phyloP scores from a whole-genome alignment of 2,797 vertebrate species.

The Loriculus beryllinus region DNA sequence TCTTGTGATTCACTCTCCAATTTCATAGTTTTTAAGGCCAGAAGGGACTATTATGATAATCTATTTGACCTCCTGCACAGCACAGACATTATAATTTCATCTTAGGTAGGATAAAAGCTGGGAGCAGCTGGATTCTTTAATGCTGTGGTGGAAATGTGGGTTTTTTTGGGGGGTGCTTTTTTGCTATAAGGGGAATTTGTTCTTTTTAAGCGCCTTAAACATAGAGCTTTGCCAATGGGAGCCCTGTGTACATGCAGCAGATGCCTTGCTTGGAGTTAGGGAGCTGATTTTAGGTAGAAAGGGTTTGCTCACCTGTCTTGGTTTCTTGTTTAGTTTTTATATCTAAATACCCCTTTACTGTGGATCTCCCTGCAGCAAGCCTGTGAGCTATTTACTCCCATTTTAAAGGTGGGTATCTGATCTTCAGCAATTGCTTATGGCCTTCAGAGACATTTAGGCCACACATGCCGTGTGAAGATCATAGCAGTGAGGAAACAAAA shows the following conservation, averaged over 20 bases:
- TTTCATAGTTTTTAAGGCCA: slow-evolving; percentile 43
- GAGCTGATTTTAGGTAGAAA: neutral
- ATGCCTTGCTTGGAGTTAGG: neutral
- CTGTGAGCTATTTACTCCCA: neutral
- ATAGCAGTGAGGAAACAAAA: neutral
- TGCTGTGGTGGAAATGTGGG: neutral
- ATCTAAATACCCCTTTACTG: neutral
- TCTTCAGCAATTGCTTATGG: neutral
- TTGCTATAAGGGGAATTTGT: neutral
- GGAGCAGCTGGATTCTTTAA: slow-evolving; percentile 32
- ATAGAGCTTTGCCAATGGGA: neutral
- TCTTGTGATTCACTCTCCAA: slow-evolving; percentile 5
- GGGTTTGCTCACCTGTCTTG: neutral
- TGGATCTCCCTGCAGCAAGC: neutral
- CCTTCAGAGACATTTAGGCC: neutral
- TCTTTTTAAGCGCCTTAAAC: neutral
- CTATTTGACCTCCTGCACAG: slow-evolving; percentile 25
- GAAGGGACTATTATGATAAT: slow-evolving; percentile 41
- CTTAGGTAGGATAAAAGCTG: neutral
- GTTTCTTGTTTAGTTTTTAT: neutral
- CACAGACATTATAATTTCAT: slow-evolving; percentile 8
- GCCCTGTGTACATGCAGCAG: neutral
- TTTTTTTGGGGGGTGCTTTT: neutral
- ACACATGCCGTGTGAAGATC: neutral
- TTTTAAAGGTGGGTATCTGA: neutral